These are phyloP conservation scores for Chrysaora quinquecirrha DNA, from an alignment of 30 jellyfish, hydroid and myxozoan genomes.

Conservation along the genomic window DNA sequence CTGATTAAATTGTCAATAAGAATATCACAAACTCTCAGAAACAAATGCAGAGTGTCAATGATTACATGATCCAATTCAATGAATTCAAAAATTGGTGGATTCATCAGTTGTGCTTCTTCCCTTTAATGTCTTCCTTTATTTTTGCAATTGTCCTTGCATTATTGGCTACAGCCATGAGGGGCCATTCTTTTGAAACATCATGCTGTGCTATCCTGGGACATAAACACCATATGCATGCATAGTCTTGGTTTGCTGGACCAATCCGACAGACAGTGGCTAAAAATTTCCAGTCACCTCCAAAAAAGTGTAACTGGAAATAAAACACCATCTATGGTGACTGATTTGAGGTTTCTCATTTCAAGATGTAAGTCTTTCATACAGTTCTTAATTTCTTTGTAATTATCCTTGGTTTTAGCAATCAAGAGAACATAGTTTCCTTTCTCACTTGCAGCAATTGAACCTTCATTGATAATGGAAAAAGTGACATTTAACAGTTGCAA, in stretches of 20 bases:
- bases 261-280: not conserved
- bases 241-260: constrained; percentile 22
- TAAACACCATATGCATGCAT: constrained; percentile 27
- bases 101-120: not conserved
- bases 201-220: not conserved
- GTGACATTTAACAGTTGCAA: constrained; percentile 25
- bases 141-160: not conserved
- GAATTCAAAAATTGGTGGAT: constrained; percentile 11
- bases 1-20: not conserved
- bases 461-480: constrained; percentile 19
- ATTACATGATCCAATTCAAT: constrained; percentile 2
- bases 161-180: not conserved
- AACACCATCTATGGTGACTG: too few species aligned
- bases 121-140: not conserved
- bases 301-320: too few species aligned
- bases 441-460: constrained; percentile 10
- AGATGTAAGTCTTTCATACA: not conserved
- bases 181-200: not conserved
- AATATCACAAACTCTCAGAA: constrained; percentile 26
- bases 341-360: constrained; percentile 5
- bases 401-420: not conserved
- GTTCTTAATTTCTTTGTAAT: not conserved
- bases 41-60: constrained; percentile 31
- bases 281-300: too few species aligned
- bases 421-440: constrained; percentile 31